Evolutionary conservation across 2,113 vertebrate genomes (phyloP), one percentile per base, ranked within the genome.

Genomic region (Chlamydotis undulata): DNA sequence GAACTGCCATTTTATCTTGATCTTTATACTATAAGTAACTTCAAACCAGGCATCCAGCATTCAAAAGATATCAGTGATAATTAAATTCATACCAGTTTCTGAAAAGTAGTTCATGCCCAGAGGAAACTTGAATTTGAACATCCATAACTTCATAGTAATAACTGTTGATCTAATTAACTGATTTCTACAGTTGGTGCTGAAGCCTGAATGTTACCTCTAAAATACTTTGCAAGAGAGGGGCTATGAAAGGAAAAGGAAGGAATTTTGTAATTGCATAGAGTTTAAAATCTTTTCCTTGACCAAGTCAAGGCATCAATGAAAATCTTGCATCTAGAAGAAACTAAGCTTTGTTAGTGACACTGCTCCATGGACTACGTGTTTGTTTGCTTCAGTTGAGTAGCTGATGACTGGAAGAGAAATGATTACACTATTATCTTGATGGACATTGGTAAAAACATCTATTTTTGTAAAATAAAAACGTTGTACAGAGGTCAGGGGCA

Each of bases 51-150:
- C 64, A 57, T 39, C 43, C 61, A 50, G 8, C 8, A 24, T 70
- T 88, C 6, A 47, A 65, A 84, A 70, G 23, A 50, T 1, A 16
- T 21, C 35, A 63, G 3, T 0, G 0, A 77, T 50, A 45, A 41
- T 19, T 55, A 65, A 67, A 82, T 59, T 78, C 19, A 9, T 63
- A 29, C 16, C 6, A 37, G 25, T 29, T 78, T 82, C 86, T 63
- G 31, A 55, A 67, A 83, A 78, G 22, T 43, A 50, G 19, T 67
- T 37, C 22, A 19, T 63, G 9, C 22, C 35, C 19, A 55, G 24
- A 37, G 23, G 70, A 93, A 84, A 64, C 16, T 67, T 67, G 56
- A 71, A 69, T 95, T 57, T 69, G n/a, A 68, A 56, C 29, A 49
- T n/a, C 14, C 21, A 16, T 9, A 56, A 53, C 11, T 52, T 89